Evolutionary conservation across 2,888 invertebrate genomes (phyloP).

Genomic region (Anagyrus pseudococci): DNA sequence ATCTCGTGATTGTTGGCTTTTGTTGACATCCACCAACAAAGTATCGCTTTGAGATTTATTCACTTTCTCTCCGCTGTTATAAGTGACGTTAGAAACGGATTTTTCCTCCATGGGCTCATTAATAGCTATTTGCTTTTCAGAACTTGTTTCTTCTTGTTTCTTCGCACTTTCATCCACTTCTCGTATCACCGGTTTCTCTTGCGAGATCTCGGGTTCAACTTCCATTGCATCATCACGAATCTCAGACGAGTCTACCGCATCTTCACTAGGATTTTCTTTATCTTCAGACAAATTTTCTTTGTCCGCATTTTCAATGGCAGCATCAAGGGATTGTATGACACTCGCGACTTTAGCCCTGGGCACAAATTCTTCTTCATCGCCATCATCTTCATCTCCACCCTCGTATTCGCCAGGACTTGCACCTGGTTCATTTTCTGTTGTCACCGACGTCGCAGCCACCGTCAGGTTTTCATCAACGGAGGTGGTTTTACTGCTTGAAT

Average conservation of each 20-base stretch:
- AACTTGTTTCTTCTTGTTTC: constrained; percentile 33
- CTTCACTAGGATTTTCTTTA: neutral
- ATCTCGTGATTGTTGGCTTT: constrained; percentile 1
- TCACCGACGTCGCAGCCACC: neutral
- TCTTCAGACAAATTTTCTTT: constrained; percentile 28
- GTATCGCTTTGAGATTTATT: constrained; percentile 37
- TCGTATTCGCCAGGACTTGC: constrained; percentile 59
- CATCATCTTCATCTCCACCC: constrained; percentile 60
- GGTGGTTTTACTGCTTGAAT: neutral
- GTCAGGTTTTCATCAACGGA: constrained; percentile 15
- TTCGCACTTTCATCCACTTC: constrained; percentile 46
- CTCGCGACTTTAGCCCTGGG: constrained; percentile 44
- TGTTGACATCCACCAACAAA: constrained; percentile 6
- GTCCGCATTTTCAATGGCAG: constrained; percentile 35
- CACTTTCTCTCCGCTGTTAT: neutral
- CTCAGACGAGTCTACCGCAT: neutral
- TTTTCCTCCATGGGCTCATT: constrained; percentile 33
- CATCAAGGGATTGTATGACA: constrained; percentile 39
- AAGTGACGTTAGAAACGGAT: neutral
- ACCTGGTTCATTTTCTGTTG: constrained; percentile 34
- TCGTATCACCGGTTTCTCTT: neutral
- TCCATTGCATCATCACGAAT: neutral
- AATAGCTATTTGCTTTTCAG: constrained; percentile 33
- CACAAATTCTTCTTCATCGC: constrained; percentile 55
- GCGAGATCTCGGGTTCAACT: constrained; percentile 42